A percentile compares a stretch with the other conserved stretches of the same genome.
These are phyloP conservation scores for Ailuropoda melanoleuca DNA, from an alignment of 2,113 vertebrate genomes.

Conservation along the genomic window DNA sequence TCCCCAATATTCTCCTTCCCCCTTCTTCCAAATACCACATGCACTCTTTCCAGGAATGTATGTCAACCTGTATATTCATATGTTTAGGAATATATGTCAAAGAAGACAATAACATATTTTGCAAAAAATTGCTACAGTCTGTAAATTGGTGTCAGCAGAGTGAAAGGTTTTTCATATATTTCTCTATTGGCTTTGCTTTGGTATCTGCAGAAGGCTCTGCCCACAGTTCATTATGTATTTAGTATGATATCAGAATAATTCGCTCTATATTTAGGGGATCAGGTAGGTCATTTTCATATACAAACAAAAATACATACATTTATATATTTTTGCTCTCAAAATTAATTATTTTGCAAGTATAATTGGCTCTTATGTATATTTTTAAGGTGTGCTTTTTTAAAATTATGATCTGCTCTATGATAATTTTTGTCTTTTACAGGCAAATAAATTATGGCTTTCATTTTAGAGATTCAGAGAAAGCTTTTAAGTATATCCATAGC, in stretches of 20 bases:
- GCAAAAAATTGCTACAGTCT: not conserved
- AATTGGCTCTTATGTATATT: not conserved
- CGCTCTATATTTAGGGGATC: not conserved
- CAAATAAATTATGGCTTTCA: not conserved
- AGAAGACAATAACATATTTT: slow-evolving; percentile 8
- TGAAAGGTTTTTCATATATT: not conserved
- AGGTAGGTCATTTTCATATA: not conserved
- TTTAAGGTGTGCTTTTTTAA: not conserved
- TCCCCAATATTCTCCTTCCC: not conserved
- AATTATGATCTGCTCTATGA: not conserved
- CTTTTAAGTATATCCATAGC: not conserved
- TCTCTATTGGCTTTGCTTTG: not conserved
- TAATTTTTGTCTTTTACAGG: not conserved
- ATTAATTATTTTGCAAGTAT: slow-evolving; percentile 29
- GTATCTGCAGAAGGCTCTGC: not conserved
- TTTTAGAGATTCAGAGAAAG: not conserved
- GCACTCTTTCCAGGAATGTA: not conserved
- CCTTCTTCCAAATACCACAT: not conserved
- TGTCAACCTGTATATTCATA: not conserved
- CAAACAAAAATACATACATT: not conserved
- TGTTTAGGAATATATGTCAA: not conserved
- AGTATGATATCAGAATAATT: not conserved
- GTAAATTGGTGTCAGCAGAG: not conserved
- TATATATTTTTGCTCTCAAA: not conserved
- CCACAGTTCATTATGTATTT: not conserved